Evolutionary conservation across 2,888 invertebrate species (phyloP).

Genomic region (Cerceris ruficornis): DNA sequence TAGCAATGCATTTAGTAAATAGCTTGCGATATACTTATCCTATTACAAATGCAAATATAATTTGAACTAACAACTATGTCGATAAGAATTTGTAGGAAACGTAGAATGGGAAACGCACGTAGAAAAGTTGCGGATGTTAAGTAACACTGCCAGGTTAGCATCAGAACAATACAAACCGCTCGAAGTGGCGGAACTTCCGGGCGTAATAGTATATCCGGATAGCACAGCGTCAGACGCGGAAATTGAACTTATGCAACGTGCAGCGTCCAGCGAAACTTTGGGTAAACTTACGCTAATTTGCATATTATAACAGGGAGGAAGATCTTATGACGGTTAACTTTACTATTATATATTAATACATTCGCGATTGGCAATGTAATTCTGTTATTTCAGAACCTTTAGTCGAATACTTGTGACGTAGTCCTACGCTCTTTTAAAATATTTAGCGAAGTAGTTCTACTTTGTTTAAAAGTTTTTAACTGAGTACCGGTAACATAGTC

Average conservation of each 20-base stretch:
- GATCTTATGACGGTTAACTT: neutral
- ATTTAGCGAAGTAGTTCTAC: too few relatives aligned
- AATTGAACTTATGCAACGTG: neutral
- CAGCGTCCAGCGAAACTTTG: constrained; percentile 14
- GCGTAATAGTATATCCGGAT: constrained; percentile 73
- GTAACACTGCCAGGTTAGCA: constrained; percentile 72
- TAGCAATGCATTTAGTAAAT: too few relatives aligned
- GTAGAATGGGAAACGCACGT: constrained; percentile 78
- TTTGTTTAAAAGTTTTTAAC: too few relatives aligned
- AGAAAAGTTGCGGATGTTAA: constrained; percentile 72
- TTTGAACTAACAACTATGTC: constrained; percentile 11
- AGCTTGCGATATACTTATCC: too few relatives aligned
- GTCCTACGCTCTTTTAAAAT: too few relatives aligned
- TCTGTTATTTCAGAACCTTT: too few relatives aligned
- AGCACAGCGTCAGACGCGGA: constrained; percentile 37
- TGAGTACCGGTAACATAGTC: too few relatives aligned
- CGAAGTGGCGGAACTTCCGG: constrained; percentile 72
- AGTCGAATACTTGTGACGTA: too few relatives aligned
- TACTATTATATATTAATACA: neutral
- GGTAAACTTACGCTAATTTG: constrained; percentile 21
- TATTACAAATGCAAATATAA: neutral
- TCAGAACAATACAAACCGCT: constrained; percentile 66
- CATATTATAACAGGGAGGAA: neutral
- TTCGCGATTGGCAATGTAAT: too few relatives aligned
- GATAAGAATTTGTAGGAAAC: constrained; percentile 72